A percentile compares a stretch with the other conserved stretches of the same genome.
phyloP scores from a whole-genome alignment of 2,797 vertebrate genomes.

The Takifugu ocellatus region DNA sequence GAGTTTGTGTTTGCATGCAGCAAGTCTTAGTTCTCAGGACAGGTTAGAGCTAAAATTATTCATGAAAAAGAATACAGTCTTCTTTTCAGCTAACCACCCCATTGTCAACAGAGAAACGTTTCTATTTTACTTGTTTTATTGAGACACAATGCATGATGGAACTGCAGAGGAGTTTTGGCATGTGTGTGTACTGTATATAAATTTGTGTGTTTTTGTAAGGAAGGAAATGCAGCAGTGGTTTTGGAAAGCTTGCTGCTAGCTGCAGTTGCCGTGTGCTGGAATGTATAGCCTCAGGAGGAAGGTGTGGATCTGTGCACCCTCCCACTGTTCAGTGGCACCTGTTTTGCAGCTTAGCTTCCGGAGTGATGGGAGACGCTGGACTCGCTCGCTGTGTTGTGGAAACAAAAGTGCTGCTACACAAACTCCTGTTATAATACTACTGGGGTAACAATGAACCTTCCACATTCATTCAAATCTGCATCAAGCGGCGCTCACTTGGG shows the following conservation, averaged over 20 bases:
- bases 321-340: slow-evolving; percentile 63
- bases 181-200: slow-evolving; percentile 2
- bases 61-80: no score
- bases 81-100: no score
- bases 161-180: slow-evolving; percentile 18
- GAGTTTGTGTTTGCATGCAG: no score
- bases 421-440: slow-evolving; percentile 14
- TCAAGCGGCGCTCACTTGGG: background rate
- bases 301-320: slow-evolving; percentile 46
- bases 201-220: slow-evolving; percentile 20
- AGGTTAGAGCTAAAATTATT: no score
- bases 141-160: slow-evolving; percentile 10
- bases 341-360: slow-evolving; percentile 62
- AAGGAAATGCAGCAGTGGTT: slow-evolving; percentile 50
- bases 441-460: background rate
- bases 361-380: slow-evolving; percentile 28
- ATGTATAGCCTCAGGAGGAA: slow-evolving; percentile 62
- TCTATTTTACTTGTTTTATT: no score
- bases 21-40: no score
- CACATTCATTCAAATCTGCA: background rate
- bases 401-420: slow-evolving; percentile 48
- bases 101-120: no score
- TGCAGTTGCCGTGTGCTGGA: slow-evolving; percentile 47
- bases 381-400: slow-evolving; percentile 35
- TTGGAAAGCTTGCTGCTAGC: slow-evolving; percentile 29